phyloP scores from a whole-genome alignment of 2,113 vertebrate species.

The Seriola quinqueradiata region DNA sequence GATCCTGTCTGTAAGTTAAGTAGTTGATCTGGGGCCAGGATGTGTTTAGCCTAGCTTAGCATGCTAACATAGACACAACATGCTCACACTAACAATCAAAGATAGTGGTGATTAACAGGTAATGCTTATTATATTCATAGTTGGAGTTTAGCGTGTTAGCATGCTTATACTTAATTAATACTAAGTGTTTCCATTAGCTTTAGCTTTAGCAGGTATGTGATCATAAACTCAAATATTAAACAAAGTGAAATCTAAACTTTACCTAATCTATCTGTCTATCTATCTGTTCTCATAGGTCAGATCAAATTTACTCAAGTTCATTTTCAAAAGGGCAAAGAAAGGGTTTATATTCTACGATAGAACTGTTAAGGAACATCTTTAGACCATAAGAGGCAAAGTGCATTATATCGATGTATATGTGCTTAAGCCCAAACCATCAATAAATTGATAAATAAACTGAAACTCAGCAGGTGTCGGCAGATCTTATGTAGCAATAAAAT shows the following conservation, averaged over 20 bases:
- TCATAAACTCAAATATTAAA: background rate
- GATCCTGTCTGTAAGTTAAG: background rate
- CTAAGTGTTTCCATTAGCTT: background rate
- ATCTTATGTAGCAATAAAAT: no score
- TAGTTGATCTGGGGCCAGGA: background rate
- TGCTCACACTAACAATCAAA: background rate
- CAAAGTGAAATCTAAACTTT: no score
- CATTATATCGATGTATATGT: background rate
- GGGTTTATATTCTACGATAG: no score
- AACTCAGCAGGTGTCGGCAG: background rate
- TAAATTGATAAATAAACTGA: background rate
- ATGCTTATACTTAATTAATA: background rate
- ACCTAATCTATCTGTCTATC: no score
- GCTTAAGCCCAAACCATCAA: background rate
- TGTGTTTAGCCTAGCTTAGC: background rate
- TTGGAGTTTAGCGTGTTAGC: background rate
- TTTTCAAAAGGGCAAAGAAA: no score
- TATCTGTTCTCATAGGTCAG: no score
- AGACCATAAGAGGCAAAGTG: background rate
- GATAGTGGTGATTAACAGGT: background rate
- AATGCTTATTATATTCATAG: background rate
- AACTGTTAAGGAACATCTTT: background rate
- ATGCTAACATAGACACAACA: background rate
- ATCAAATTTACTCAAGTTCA: no score
- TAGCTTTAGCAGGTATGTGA: background rate